Evolutionary conservation across 2,888 invertebrate species (phyloP).

Genomic region (Eustalomyia histrio): DNA sequence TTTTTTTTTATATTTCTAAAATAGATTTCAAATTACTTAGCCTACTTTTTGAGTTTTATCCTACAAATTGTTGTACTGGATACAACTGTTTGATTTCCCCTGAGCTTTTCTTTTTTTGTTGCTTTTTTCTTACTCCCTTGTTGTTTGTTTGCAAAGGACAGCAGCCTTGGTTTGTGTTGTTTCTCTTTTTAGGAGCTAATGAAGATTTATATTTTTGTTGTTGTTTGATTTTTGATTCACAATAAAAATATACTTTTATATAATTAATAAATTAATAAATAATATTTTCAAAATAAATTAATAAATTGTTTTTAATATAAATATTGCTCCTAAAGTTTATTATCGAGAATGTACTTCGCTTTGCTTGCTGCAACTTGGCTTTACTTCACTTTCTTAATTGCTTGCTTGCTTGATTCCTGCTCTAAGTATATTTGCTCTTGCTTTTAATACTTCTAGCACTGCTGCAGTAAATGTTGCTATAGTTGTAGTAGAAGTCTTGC

Average conservation of each 20-base stretch:
- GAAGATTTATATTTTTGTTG: conserved; percentile 37
- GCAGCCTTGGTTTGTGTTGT: conserved; percentile 52
- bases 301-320: not conserved
- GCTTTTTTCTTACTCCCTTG: conserved; percentile 30
- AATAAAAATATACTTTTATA: conserved; percentile 32
- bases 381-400: not conserved
- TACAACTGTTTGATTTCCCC: conserved; percentile 60
- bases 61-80: conserved; percentile 39
- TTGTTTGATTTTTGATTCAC: conserved; percentile 51
- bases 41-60: conserved; percentile 43
- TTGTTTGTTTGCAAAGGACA: conserved; percentile 43
- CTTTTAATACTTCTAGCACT: conserved; percentile 28
- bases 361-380: conserved; percentile 11
- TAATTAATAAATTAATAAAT: conserved; percentile 30
- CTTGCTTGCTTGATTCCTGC: not conserved
- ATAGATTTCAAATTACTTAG: conserved; percentile 56
- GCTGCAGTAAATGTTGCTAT: conserved; percentile 15
- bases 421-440: conserved; percentile 23
- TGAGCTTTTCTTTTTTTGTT: conserved; percentile 57
- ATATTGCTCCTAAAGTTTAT: conserved; percentile 26
- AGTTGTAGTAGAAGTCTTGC: conserved; percentile 19
- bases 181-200: conserved; percentile 43
- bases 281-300: conserved; percentile 8
- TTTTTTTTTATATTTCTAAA: conserved; percentile 45
- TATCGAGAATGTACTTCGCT: not conserved